Conservation (phyloP, 2,113 vertebrate species). For the Scophthalmus maximus region DNA sequence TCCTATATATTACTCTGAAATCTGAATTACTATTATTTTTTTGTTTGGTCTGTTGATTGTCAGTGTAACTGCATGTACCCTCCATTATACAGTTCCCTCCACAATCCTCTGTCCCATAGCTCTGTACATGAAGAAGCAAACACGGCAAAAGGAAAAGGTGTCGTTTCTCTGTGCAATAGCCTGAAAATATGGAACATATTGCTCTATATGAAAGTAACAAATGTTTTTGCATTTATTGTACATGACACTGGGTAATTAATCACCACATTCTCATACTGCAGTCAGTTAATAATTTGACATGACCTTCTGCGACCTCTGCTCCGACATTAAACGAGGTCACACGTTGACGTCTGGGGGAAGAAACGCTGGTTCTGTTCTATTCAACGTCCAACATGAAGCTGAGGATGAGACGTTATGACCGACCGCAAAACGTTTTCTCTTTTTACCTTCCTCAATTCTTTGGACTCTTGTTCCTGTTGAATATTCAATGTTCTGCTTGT, state of each 20-base stretch:
- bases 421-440: constrained; percentile 58
- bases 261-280: constrained; percentile 36
- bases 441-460: constrained; percentile 60
- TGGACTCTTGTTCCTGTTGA: constrained; percentile 63
- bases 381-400: constrained; percentile 34
- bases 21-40: constrained; percentile 58
- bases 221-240: constrained; percentile 54
- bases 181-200: constrained; percentile 64
- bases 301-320: constrained; percentile 37
- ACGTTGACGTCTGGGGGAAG: constrained; percentile 39
- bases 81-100: constrained; percentile 40
- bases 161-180: constrained; percentile 46
- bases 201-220: constrained; percentile 58
- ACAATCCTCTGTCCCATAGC: constrained; percentile 42
- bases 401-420: constrained; percentile 55
- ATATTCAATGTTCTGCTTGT: constrained; percentile 76
- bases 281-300: constrained; percentile 4
- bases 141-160: constrained; percentile 27
- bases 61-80: constrained; percentile 71
- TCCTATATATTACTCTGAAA: constrained; percentile 62
- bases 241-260: constrained; percentile 36
- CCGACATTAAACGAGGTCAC: too few relatives aligned
- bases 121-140: constrained; percentile 45
- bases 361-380: constrained; percentile 46
- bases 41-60: constrained; percentile 73